A percentile compares a stretch with the other conserved stretches of the same genome.
These are phyloP conservation scores for Chaetodon trifascialis DNA, from an alignment of 2,113 vertebrate genomes.

Conservation along the genomic window DNA sequence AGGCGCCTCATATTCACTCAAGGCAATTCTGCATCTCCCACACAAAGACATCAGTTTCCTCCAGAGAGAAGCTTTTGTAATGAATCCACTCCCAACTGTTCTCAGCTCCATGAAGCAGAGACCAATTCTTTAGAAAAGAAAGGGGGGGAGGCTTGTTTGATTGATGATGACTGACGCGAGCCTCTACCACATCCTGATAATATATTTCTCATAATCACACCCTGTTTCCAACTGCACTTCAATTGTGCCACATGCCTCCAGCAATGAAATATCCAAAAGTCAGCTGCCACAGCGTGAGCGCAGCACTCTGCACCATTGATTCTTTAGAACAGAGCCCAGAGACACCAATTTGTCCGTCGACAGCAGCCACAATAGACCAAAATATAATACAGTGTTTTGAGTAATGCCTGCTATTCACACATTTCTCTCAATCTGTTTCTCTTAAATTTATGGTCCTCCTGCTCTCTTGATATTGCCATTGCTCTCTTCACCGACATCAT, in stretches of 20 bases:
- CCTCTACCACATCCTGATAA: slow-evolving; percentile 42
- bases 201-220: slow-evolving; percentile 56
- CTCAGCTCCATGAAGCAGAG: slow-evolving; percentile 18
- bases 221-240: slow-evolving; percentile 41
- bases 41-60: slow-evolving; percentile 37
- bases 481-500: slow-evolving; percentile 5
- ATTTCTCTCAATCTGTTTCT: slow-evolving; percentile 39
- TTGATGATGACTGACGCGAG: slow-evolving; percentile 50
- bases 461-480: not conserved
- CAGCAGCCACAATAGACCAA: slow-evolving; percentile 41
- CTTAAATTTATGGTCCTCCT: slow-evolving; percentile 6
- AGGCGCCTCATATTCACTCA: slow-evolving; percentile 18
- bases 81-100: slow-evolving; percentile 34
- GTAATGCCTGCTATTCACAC: slow-evolving; percentile 43
- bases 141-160: slow-evolving; percentile 29
- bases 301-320: slow-evolving; percentile 50
- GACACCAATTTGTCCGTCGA: slow-evolving; percentile 58
- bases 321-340: slow-evolving; percentile 61
- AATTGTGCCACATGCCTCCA: slow-evolving; percentile 43
- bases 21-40: slow-evolving; percentile 25
- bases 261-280: slow-evolving; percentile 62
- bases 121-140: slow-evolving; percentile 23
- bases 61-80: slow-evolving; percentile 35
- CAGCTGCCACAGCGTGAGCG: slow-evolving; percentile 30
- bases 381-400: slow-evolving; percentile 45